Base-by-base conservation (phyloP, 2,113 vertebrate genomes). In the Zingel zingel region DNA sequence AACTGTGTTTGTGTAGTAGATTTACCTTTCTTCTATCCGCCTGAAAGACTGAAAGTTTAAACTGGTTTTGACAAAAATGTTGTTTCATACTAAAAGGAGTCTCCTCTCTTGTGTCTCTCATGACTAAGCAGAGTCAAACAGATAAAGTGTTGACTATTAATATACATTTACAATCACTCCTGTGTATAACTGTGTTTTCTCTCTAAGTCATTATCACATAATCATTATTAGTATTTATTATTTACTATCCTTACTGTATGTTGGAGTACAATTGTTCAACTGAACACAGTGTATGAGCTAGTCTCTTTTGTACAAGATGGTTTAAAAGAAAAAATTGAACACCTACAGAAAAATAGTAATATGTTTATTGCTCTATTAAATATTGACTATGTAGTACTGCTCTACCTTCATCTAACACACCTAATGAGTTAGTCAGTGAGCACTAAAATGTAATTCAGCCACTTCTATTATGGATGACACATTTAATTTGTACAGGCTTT, bases 351-450 rank as follows among this genome's bases (percentile, higher is more conserved):
- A 66, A 43, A 61, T 8, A 2, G 2, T 0, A 82, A 79, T 47
- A 30, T 65, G 3, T 63, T 80, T 74, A 47, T 83, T 61, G 10
- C 65, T 45, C 8, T 69, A 66, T 72, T 21, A 58, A 78, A 36
- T 69, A 81, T 75, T 63, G 43, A 53, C 27, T 61, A 66, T 78
- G 47, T 72, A 39, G 36, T 79, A 71, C 39, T 64, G 27, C 47
- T 64, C 70, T n/a, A 21, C 48, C 14, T 74, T 82, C 59, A n/a
- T 80, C 12, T 68, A 30, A 39, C 16, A 39, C 59, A 74, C 53
- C 23, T 72, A 47, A 83, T 86, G 48, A 81, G 85, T 68, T 69
- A 82, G 50, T 89, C 78, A 69, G 58, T 5, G 25, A 82, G 45
- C 48, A 36, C 54, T 63, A 51, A 70, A 82, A 79, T 86, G 56